These are phyloP conservation scores for Apodemia mormo DNA, from an alignment of 2,888 invertebrate genomes.

Conservation along the genomic window DNA sequence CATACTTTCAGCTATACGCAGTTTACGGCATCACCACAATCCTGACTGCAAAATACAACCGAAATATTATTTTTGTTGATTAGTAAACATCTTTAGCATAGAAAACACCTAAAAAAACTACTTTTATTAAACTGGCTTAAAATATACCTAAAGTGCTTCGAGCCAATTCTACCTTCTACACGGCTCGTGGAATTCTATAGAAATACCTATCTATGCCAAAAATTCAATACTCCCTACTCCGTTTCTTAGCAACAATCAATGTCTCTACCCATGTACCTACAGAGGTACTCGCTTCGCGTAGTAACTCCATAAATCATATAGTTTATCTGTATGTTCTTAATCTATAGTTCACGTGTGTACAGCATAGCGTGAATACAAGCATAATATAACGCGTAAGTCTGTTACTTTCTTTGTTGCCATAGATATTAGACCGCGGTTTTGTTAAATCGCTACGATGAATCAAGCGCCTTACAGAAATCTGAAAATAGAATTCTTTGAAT, in stretches of 20 bases:
- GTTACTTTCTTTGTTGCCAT: slow-evolving; percentile 17
- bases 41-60: too few species aligned
- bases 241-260: slow-evolving; percentile 33
- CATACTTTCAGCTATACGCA: too few species aligned
- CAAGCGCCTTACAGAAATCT: background rate
- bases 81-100: too few species aligned
- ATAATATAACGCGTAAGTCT: slow-evolving; percentile 19
- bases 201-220: slow-evolving; percentile 20
- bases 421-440: slow-evolving; percentile 16
- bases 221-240: slow-evolving; percentile 31
- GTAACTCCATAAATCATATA: slow-evolving; percentile 15
- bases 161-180: background rate
- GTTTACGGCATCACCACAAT: too few species aligned
- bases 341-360: slow-evolving; percentile 19
- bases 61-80: too few species aligned
- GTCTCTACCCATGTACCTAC: background rate
- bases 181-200: background rate
- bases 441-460: slow-evolving; percentile 5
- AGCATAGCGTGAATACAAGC: slow-evolving; percentile 16
- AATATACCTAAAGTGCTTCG: background rate
- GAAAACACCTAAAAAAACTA: background rate
- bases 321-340: slow-evolving; percentile 19
- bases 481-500: background rate
- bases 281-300: slow-evolving; percentile 3
- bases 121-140: background rate